A percentile compares a stretch with the other conserved stretches of the same genome.
Evolutionary conservation across 2,113 vertebrate genomes (phyloP).

Genomic region (Apaloderma vittatum): DNA sequence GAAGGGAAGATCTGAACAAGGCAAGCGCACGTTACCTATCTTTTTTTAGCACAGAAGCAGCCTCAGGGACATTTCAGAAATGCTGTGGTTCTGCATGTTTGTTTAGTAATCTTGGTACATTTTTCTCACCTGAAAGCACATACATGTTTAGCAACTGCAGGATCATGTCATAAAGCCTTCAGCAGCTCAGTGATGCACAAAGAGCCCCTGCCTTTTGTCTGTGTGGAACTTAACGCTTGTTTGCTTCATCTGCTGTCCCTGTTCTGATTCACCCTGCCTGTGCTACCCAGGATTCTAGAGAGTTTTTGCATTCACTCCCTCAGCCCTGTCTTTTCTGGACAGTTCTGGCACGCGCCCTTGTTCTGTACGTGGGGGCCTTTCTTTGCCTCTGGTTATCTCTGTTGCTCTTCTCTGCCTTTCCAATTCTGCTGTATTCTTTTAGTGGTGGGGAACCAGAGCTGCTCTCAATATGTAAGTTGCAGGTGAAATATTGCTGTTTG

Average conservation of each 20-base stretch:
- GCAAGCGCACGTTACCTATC: neutral
- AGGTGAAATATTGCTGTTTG: neutral
- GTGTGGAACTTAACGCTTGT: accelerated
- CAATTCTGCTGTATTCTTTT: neutral
- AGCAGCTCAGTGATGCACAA: neutral
- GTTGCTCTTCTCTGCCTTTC: neutral
- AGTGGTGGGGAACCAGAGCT: neutral
- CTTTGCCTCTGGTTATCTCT: neutral
- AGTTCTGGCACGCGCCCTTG: neutral
- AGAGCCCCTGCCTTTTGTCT: neutral
- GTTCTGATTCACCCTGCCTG: neutral
- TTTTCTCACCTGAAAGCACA: neutral
- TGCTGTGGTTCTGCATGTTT: neutral
- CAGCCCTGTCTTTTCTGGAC: neutral
- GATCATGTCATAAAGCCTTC: neutral
- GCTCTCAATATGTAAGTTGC: neutral
- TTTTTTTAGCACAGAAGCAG: neutral
- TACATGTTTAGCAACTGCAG: neutral
- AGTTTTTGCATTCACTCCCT: neutral
- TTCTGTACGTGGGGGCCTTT: accelerated
- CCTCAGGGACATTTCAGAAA: neutral
- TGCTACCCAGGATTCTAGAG: neutral
- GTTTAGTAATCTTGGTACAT: neutral
- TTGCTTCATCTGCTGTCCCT: neutral
- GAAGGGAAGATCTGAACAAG: neutral